A percentile compares a stretch with the other conserved stretches of the same genome.
phyloP scores from a whole-genome alignment of 2,888 invertebrate genomes.

The Amiota minor region DNA sequence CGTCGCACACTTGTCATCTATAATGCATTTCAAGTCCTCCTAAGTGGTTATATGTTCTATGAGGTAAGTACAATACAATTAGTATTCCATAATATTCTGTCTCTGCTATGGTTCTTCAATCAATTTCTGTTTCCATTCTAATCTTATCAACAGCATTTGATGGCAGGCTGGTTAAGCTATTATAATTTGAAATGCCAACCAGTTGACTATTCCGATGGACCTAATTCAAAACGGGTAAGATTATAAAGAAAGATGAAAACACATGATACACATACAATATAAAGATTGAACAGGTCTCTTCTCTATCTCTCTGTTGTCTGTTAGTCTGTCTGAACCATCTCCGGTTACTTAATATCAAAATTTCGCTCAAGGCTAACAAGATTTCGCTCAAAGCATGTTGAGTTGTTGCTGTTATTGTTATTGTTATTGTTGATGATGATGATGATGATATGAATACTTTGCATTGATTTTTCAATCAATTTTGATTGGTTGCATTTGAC shows the following conservation, averaged over 20 bases:
- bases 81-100: neutral
- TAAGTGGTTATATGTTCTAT: constrained; percentile 91
- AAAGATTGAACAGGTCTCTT: constrained; percentile 1
- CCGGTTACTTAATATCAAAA: too few relatives aligned
- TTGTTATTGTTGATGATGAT: too few relatives aligned
- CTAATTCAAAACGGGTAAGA: constrained; percentile 87
- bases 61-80: constrained; percentile 79
- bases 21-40: constrained; percentile 91
- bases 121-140: constrained; percentile 11
- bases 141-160: constrained; percentile 80
- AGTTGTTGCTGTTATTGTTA: too few relatives aligned
- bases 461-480: too few relatives aligned
- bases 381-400: too few relatives aligned
- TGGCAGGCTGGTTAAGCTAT: constrained; percentile 93
- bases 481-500: too few relatives aligned
- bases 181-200: constrained; percentile 95
- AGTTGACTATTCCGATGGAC: constrained; percentile 91
- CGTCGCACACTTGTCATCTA: constrained; percentile 86
- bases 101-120: neutral
- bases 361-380: constrained; percentile 25
- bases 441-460: too few relatives aligned
- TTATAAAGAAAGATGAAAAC: neutral
- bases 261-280: too few relatives aligned
- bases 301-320: neutral
- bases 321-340: neutral